Percentiles rank a stretch among this genome's conserved stretches.
Conservation (phyloP, 2,888 invertebrate species). For the Furcula furcula region DNA sequence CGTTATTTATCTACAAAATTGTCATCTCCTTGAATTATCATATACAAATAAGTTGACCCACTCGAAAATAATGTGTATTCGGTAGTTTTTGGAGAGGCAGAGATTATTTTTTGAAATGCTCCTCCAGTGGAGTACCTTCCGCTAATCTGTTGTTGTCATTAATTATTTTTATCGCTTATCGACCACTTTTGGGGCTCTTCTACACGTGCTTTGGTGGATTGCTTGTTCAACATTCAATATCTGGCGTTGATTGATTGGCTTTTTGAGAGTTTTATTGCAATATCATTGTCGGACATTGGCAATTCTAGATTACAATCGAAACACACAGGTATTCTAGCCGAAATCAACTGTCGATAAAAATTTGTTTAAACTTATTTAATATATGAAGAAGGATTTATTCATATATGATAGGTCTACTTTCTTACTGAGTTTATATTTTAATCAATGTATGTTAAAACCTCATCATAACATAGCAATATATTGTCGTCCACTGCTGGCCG, state of each 20-base stretch:
- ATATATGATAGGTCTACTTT: too few relatives aligned
- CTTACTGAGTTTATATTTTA: too few relatives aligned
- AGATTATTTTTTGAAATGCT: constrained; percentile 80
- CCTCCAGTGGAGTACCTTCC: constrained; percentile 76
- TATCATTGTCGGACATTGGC: constrained; percentile 9
- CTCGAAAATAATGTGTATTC: constrained; percentile 72
- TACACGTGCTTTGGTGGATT: constrained; percentile 52
- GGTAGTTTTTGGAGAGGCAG: constrained; percentile 72
- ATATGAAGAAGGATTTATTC: too few relatives aligned
- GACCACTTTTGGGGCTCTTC: constrained; percentile 69
- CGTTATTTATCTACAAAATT: constrained; percentile 24
- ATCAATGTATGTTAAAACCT: too few relatives aligned
- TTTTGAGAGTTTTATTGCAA: constrained; percentile 19
- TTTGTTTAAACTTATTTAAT: too few relatives aligned
- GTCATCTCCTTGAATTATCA: constrained; percentile 55
- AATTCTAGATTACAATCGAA: too few relatives aligned
- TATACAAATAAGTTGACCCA: constrained; percentile 70
- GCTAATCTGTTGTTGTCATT: constrained; percentile 78
- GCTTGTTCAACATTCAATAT: constrained; percentile 48
- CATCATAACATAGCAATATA: too few relatives aligned
- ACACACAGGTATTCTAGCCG: too few relatives aligned
- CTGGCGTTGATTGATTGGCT: constrained; percentile 38
- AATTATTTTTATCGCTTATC: constrained; percentile 82
- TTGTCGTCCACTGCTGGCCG: too few relatives aligned
- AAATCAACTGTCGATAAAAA: too few relatives aligned